Evolutionary conservation across 2,888 invertebrate genomes (phyloP).

Genomic region (Sarcophaga rosellei): DNA sequence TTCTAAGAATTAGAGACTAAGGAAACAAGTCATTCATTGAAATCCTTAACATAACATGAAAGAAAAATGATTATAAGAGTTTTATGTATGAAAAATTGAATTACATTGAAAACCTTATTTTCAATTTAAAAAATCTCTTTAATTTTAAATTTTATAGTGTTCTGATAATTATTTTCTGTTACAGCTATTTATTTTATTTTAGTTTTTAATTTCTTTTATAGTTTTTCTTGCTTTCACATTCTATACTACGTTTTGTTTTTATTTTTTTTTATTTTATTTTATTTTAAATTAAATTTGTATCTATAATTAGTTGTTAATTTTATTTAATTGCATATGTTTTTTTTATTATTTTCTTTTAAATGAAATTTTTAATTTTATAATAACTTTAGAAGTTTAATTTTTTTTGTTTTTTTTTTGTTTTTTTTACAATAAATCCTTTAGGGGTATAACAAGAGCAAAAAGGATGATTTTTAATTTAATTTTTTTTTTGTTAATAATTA

Average conservation of each 20-base stretch:
- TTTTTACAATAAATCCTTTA: constrained; percentile 27
- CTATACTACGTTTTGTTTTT: constrained; percentile 32
- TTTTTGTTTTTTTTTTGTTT: constrained; percentile 1
- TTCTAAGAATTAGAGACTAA: too few species aligned
- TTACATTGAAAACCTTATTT: neutral
- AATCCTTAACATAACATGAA: too few species aligned
- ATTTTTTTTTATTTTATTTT: too few species aligned
- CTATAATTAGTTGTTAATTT: constrained; percentile 34
- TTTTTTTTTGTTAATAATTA: neutral
- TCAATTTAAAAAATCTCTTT: neutral
- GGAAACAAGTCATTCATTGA: too few species aligned
- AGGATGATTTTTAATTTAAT: neutral
- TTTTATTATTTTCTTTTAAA: constrained; percentile 32
- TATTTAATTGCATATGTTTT: constrained; percentile 15
- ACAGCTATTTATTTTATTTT: constrained; percentile 17
- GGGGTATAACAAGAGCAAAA: constrained; percentile 1
- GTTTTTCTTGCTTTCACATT: constrained; percentile 17
- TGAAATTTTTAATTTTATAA: constrained; percentile 24
- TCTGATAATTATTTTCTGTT: neutral
- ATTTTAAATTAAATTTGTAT: neutral
- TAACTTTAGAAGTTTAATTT: constrained; percentile 37
- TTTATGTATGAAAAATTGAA: too few species aligned
- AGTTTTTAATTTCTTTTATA: neutral
- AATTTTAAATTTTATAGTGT: too few species aligned
- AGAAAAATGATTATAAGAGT: too few species aligned